A percentile compares a stretch with the other conserved stretches of the same genome.
Conservation (phyloP, 2,888 invertebrate genomes). For the Eutolmus rufibarbis region DNA sequence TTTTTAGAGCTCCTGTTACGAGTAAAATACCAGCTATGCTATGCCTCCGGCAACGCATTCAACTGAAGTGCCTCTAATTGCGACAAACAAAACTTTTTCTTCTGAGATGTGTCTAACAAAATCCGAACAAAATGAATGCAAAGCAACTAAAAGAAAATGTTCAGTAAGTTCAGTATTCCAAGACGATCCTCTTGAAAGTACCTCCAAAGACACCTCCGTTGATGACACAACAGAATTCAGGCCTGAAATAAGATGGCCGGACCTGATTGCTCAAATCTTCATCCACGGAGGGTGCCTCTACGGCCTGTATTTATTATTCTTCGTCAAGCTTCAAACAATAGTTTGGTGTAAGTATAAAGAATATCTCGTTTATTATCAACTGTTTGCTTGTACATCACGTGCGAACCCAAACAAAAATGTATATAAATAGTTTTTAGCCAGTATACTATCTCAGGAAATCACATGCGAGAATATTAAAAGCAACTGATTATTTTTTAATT, state of each 20-base stretch:
- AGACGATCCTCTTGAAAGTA: not conserved
- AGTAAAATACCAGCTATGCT: not conserved
- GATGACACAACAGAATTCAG: conserved; percentile 61
- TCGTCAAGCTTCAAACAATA: conserved; percentile 70
- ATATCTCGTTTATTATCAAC: not conserved
- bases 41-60: conserved; percentile 42
- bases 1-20: not conserved
- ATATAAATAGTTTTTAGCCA: not conserved
- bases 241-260: conserved; percentile 76
- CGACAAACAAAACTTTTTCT: not conserved
- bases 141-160: not conserved
- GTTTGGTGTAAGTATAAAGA: conserved; percentile 73
- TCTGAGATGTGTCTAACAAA: conserved; percentile 39
- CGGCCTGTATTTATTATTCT: conserved; percentile 72
- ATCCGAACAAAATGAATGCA: not conserved
- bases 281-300: conserved; percentile 75
- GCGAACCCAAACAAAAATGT: not conserved
- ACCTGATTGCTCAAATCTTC: conserved; percentile 73
- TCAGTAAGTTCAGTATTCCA: not conserved
- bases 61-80: conserved; percentile 19
- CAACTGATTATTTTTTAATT: not conserved
- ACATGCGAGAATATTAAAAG: not conserved
- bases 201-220: not conserved
- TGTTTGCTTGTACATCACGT: not conserved
- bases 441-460: not conserved